phyloP scores from a whole-genome alignment of 2,888 invertebrate genomes.

The Rosalia funebris region DNA sequence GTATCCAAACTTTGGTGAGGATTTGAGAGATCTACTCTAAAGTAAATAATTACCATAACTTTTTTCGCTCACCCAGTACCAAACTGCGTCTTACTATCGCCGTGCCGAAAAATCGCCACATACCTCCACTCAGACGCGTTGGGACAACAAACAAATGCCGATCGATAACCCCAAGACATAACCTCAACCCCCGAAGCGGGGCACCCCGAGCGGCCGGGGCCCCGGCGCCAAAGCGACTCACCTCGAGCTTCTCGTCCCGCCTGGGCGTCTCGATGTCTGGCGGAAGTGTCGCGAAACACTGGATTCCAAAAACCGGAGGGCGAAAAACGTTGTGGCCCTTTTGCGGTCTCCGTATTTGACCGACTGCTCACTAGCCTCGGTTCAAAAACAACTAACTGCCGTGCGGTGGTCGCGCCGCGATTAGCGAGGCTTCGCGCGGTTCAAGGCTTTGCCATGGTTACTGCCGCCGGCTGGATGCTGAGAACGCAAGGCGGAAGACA shows the following conservation, averaged over 20 bases:
- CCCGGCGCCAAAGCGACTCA: too few species aligned
- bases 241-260: too few species aligned
- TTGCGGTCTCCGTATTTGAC: conserved; percentile 45
- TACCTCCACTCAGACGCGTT: neutral
- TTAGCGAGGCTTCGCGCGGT: conserved; percentile 17
- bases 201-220: too few species aligned
- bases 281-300: conserved; percentile 33
- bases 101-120: neutral
- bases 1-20: too few species aligned
- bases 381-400: conserved; percentile 55
- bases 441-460: conserved; percentile 40
- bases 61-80: too few species aligned
- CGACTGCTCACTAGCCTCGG: conserved; percentile 59
- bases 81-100: too few species aligned
- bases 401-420: conserved; percentile 16
- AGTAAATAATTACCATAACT: too few species aligned
- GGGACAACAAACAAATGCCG: conserved; percentile 2
- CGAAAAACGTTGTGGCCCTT: conserved; percentile 24
- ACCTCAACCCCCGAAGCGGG: too few species aligned
- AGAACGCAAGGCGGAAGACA: neutral
- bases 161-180: too few species aligned
- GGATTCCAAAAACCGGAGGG: conserved; percentile 32
- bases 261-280: conserved; percentile 33
- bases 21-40: too few species aligned
- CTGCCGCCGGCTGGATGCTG: conserved; percentile 20